These are phyloP conservation scores for Hyposmocoma kahamanoa DNA, from an alignment of 1,140 invertebrate genomes.

Conservation along the genomic window DNA sequence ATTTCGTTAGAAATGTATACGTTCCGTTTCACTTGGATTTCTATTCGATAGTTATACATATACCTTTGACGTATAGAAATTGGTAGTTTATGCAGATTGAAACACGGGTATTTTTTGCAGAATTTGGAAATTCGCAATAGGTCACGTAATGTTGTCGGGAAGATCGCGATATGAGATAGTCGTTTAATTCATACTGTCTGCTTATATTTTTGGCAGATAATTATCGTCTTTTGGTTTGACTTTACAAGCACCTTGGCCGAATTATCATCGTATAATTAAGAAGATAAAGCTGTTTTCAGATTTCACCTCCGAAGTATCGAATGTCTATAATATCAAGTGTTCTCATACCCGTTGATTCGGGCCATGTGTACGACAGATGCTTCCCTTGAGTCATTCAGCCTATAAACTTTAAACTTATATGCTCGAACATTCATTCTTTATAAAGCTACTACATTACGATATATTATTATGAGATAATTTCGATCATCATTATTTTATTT, in stretches of 20 bases:
- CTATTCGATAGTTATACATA: slow-evolving; percentile 6
- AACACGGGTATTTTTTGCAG: slow-evolving; percentile 5
- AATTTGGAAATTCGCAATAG: neutral
- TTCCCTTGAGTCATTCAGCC: slow-evolving; percentile 27
- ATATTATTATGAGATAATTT: no score
- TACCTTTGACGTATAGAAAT: slow-evolving; percentile 31
- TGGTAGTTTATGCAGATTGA: slow-evolving; percentile 36
- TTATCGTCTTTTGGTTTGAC: no score
- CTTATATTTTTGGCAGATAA: no score
- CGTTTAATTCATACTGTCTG: no score
- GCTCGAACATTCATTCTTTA: no score
- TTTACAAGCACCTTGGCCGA: slow-evolving; percentile 48
- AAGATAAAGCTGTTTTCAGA: slow-evolving; percentile 15
- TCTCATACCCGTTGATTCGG: slow-evolving; percentile 22
- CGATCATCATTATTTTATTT: no score
- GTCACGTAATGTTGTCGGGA: no score
- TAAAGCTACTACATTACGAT: no score
- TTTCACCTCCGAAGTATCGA: slow-evolving; percentile 34
- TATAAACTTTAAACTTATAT: slow-evolving; percentile 4
- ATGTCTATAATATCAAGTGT: slow-evolving; percentile 45
- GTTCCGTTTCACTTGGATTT: slow-evolving; percentile 32
- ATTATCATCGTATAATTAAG: slow-evolving; percentile 14
- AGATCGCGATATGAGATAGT: no score
- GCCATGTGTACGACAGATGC: slow-evolving; percentile 65
- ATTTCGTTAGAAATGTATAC: slow-evolving; percentile 21